Evolutionary conservation across 2,113 vertebrate species (phyloP).

Genomic region (Leuciscus idus): DNA sequence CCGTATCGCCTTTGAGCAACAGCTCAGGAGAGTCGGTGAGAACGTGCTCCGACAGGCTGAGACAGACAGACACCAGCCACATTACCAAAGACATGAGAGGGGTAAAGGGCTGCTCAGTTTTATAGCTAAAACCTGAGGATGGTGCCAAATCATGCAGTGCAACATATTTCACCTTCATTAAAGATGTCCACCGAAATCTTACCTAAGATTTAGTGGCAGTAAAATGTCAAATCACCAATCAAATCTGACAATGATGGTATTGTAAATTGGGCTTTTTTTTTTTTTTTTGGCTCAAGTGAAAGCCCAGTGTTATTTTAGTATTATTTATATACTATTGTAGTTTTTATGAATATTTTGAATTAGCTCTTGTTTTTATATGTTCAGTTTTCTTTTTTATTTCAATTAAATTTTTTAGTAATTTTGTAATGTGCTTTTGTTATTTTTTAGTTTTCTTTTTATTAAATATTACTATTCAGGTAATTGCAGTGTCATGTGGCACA

Average conservation of each 20-base stretch:
- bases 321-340: no score
- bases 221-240: not conserved
- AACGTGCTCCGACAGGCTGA: constrained; percentile 80
- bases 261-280: not conserved
- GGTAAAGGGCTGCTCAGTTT: constrained; percentile 56
- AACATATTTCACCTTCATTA: not conserved
- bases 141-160: not conserved
- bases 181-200: constrained; percentile 28
- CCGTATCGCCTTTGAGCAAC: constrained; percentile 92
- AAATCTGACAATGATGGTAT: not conserved
- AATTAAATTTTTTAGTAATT: no score
- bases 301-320: not conserved
- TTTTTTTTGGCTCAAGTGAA: not conserved
- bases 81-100: constrained; percentile 64
- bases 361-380: no score
- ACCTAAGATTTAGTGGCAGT: not conserved
- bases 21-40: constrained; percentile 85
- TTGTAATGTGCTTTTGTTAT: no score
- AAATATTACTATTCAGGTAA: no score
- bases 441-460: no score
- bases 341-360: no score
- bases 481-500: not conserved
- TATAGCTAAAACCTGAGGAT: not conserved
- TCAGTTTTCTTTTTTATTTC: no score
- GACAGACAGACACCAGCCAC: constrained; percentile 69